A percentile compares a stretch with the other conserved stretches of the same genome.
Conservation (phyloP, 2,113 vertebrate genomes). For the Corynorhinus townsendii region DNA sequence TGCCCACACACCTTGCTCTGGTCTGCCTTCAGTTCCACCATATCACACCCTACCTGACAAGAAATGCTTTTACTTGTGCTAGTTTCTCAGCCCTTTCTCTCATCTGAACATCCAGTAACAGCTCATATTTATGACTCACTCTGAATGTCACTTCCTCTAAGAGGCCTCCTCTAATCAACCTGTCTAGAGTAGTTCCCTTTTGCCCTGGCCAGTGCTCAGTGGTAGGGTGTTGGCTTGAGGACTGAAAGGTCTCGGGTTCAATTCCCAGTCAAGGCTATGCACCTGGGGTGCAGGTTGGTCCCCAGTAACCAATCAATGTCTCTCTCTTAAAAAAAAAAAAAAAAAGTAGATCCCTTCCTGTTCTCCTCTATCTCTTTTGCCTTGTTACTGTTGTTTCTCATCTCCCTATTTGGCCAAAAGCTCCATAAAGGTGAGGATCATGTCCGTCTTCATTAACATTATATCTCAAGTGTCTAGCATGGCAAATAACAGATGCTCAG, state of each 20-base stretch:
- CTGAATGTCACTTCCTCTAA: neutral
- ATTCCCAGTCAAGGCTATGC: too few relatives aligned
- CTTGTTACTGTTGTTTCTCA: neutral
- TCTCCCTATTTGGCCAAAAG: neutral
- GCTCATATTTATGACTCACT: neutral
- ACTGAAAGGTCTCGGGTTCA: too few relatives aligned
- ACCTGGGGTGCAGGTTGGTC: too few relatives aligned
- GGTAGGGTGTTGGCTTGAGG: too few relatives aligned
- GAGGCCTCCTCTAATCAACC: neutral
- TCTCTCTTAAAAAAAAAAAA: too few relatives aligned
- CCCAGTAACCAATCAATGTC: too few relatives aligned
- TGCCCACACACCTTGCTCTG: neutral
- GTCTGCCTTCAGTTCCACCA: neutral
- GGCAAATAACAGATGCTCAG: too few relatives aligned
- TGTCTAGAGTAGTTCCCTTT: neutral
- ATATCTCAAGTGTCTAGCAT: too few relatives aligned
- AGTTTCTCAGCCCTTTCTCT: neutral
- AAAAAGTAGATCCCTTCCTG: neutral
- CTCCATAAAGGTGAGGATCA: neutral
- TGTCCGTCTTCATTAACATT: too few relatives aligned
- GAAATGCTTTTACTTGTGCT: neutral
- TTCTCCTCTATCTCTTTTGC: neutral
- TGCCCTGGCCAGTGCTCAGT: too few relatives aligned
- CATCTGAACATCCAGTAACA: neutral
- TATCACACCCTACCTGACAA: neutral